Base-by-base conservation (phyloP, 2,888 invertebrate species). In the Idaea straminata region DNA sequence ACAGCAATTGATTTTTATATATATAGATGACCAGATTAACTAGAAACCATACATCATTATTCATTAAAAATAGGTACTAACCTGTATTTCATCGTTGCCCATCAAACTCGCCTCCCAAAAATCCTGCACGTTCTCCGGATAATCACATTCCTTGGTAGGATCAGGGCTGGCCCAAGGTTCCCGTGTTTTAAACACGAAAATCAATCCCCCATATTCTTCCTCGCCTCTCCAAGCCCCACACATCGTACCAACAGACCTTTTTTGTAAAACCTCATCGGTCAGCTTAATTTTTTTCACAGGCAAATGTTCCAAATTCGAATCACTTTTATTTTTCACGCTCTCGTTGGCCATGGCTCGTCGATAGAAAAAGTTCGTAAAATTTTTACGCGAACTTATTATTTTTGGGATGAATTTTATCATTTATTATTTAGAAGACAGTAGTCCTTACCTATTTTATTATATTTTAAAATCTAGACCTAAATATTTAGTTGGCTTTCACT, bases 211-310 rank as follows among this genome's bases (percentile, higher is more conserved):
- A 76, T 93, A 87, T 61, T 83, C 89, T 72, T 93, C 93, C 7
- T 91, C 88, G 57, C 88, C 88, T 65, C 93, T 82, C 93, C 93
- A 93, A 38, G 92, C 83, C 65, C 93, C 93, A 81, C 93, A 93
- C 92, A 92, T 92, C 61, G 93, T 93, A 4, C 85, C 88, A 13
- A 93, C 59, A 59, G 59, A 34, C 34, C 59, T 59, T 59, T 16
- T 59, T 25, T 25, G 5, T 5, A 59, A 13, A 59, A 16, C 34
- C 64, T 77, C 75, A 70, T 65, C 72, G 4, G 68, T 69, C 47
- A 85, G 38, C 77, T 86, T 89, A 0, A 87, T 75, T 81, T 86
- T 91, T 76, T 91, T 92, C 0, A 77, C 74, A 0, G 88, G 86
- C 62, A 73, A 70, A 66, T 79, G 80, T 64, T 85, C 82, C 61